Evolutionary conservation across 1,140 invertebrate genomes (phyloP), one percentile per base, ranked within the genome.

Genomic region (Hylaeus volcanicus): DNA sequence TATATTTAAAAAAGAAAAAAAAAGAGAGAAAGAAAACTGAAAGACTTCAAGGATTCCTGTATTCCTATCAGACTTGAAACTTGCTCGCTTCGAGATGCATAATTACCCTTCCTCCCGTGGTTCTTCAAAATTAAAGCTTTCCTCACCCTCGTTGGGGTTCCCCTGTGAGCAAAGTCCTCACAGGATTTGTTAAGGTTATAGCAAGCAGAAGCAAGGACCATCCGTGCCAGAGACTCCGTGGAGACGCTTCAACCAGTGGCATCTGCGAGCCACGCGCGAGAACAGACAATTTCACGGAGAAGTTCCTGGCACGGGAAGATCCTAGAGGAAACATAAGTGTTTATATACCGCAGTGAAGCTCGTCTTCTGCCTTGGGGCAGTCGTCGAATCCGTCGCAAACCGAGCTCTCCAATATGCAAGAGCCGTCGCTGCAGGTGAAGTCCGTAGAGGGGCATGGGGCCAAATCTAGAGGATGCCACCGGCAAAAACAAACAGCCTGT

Each of bases 311-410:
- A 55, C 26, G 12, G 56, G 45, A 11, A 12, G 12, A 9, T 14
- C 60, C 43, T 6, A 37, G 5, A 63, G 14, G 60, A 74, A 72
- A 85, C 53, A 53, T 73, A 82, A 85, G 75, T 78, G 69, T 64
- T 76, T 91, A 88, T 89, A 82, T 93, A 93, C 93, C 94, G 89
- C 96, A 96, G 89, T 94, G 90, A 79, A 89, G 89, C 94, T 98
- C 97, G 89, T 98, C 97, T 81, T 96, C 96, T 89, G 94, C 94
- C 91, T 96, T 96, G 53, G 95, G 93, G 93, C 97, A 97, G 88
- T 97, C 95, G 89, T 94, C 93, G 87, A 95, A 94, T 81, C 96
- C 96, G 90, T 98, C 96, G 94, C 97, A 98, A 56, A 94, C 90
- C 87, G 93, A 93, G 43, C 90, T 93, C 72, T 88, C 94, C 43